Conservation (phyloP, 2,797 vertebrate species). For the Onychomys leucogaster region DNA sequence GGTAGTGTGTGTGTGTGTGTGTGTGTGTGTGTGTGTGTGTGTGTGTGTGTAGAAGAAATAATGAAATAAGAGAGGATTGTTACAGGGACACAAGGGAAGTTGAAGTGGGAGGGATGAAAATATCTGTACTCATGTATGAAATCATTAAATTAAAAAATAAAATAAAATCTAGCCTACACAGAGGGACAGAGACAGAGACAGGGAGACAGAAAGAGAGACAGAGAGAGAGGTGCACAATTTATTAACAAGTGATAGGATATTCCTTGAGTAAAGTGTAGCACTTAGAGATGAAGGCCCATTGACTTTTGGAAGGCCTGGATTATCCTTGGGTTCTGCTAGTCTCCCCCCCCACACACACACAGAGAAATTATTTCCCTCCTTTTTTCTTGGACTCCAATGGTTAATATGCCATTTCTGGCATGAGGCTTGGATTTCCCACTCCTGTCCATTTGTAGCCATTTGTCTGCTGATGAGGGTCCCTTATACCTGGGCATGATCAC, state of each 20-base stretch:
- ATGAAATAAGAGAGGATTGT: neutral
- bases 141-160: neutral
- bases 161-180: neutral
- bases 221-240: neutral
- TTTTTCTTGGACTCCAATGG: neutral
- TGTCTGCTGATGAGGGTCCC: neutral
- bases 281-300: neutral
- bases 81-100: neutral
- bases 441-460: neutral
- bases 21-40: neutral
- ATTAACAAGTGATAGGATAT: neutral
- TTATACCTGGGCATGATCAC: neutral
- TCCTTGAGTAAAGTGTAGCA: neutral
- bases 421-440: neutral
- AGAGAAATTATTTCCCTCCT: neutral
- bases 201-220: too few species aligned
- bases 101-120: neutral
- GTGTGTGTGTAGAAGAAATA: neutral
- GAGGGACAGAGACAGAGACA: too few species aligned
- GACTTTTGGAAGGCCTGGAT: neutral
- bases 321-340: neutral
- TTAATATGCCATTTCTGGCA: neutral
- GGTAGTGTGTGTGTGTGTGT: neutral
- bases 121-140: neutral
- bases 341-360: too few species aligned